Conservation (phyloP, 2,797 vertebrate genomes). For the Cuculus canorus region DNA sequence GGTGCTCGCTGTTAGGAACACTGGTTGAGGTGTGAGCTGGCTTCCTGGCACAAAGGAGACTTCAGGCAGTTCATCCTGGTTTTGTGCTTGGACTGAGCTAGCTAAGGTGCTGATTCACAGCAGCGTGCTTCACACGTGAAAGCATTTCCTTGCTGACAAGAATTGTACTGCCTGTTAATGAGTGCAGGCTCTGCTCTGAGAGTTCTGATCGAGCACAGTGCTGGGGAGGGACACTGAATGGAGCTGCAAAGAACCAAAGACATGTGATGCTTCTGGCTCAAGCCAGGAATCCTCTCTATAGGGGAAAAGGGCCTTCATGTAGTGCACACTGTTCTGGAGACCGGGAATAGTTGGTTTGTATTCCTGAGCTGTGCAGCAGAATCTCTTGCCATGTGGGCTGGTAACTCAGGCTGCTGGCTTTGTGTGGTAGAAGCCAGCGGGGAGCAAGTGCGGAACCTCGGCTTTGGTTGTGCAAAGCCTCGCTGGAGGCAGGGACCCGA, state of each 20-base stretch:
- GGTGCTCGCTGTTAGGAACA: neutral
- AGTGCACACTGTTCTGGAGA: neutral
- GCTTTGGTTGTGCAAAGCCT: neutral
- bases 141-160: neutral
- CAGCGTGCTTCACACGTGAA: neutral
- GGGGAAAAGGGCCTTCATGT: neutral
- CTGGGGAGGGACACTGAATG: neutral
- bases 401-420: neutral
- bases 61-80: neutral
- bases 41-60: neutral
- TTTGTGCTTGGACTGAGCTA: neutral
- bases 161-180: neutral
- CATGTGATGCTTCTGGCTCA: neutral
- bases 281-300: neutral
- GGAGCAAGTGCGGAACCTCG: neutral
- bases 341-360: neutral
- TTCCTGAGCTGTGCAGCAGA: neutral
- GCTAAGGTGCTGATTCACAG: neutral
- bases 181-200: neutral
- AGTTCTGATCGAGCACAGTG: neutral
- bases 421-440: neutral
- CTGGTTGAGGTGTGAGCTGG: neutral
- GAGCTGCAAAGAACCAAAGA: neutral
- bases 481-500: fast-evolving
- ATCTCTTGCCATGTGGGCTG: fast-evolving